These are phyloP conservation scores for Ischnus inquisitorius DNA, from an alignment of 2,888 invertebrate species.

Conservation along the genomic window DNA sequence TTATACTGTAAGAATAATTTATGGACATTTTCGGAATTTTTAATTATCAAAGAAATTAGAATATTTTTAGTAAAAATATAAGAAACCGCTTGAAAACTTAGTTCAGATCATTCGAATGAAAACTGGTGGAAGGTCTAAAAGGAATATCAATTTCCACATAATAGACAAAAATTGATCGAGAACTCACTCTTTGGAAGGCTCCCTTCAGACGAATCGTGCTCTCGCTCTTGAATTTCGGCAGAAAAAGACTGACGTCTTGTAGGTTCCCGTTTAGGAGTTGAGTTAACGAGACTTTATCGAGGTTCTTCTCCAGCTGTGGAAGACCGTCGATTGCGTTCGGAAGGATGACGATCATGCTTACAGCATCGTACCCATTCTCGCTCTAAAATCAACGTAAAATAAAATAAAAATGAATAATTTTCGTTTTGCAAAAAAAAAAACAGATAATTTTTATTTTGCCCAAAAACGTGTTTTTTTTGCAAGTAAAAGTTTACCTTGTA, in stretches of 20 bases:
- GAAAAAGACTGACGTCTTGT: conserved; percentile 88
- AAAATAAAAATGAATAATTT: too few relatives aligned
- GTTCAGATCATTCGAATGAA: too few relatives aligned
- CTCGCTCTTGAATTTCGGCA: conserved; percentile 94
- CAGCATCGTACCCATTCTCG: conserved; percentile 88
- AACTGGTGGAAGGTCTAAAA: too few relatives aligned
- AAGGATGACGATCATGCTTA: conserved; percentile 92
- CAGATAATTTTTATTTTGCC: not conserved
- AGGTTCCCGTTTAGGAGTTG: conserved; percentile 84
- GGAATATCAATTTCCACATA: not conserved
- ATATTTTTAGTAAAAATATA: not conserved
- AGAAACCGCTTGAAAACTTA: too few relatives aligned
- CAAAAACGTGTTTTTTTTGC: not conserved
- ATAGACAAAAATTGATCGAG: not conserved
- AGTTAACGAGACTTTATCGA: conserved; percentile 87
- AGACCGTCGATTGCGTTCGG: conserved; percentile 91
- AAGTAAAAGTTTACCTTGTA: conserved; percentile 86
- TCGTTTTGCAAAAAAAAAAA: too few relatives aligned
- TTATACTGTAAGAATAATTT: too few relatives aligned
- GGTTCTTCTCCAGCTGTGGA: conserved; percentile 87
- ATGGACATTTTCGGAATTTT: too few relatives aligned
- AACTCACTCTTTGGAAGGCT: conserved; percentile 89
- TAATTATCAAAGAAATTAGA: too few relatives aligned
- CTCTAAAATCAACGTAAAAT: too few relatives aligned
- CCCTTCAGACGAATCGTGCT: conserved; percentile 88